Percentiles rank a stretch among this genome's conserved stretches.
phyloP scores from a whole-genome alignment of 1,140 invertebrate species.

The Manduca sexta region DNA sequence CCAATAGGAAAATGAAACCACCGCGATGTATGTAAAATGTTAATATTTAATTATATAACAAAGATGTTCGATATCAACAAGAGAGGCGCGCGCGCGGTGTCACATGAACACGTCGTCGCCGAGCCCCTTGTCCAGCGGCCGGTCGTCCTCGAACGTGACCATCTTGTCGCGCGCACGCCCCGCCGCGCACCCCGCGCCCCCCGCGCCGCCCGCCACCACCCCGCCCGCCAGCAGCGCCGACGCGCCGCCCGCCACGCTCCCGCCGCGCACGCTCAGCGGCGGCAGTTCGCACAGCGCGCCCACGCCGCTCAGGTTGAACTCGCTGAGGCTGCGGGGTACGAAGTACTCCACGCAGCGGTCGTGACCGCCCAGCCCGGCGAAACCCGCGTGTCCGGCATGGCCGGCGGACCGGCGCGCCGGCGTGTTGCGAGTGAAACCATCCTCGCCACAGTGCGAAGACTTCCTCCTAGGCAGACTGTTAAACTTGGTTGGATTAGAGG shows the following conservation, averaged over 20 bases:
- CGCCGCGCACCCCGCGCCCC: conserved; percentile 50
- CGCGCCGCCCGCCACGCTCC: conserved; percentile 50
- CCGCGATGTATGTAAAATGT: conserved; percentile 30
- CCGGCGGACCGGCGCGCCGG: conserved; percentile 78
- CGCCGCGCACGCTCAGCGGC: conserved; percentile 27
- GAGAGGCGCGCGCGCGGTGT: conserved; percentile 18
- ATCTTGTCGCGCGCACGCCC: conserved; percentile 78
- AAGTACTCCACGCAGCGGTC: conserved; percentile 85
- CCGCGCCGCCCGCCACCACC: conserved; percentile 23
- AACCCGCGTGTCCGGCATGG: too few relatives aligned
- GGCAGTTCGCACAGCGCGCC: conserved; percentile 65
- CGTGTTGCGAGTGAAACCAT: conserved; percentile 77
- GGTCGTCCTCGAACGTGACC: conserved; percentile 87
- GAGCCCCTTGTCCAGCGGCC: conserved; percentile 25
- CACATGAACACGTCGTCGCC: conserved; percentile 68
- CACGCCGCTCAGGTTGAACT: conserved; percentile 82
- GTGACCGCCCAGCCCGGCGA: too few relatives aligned
- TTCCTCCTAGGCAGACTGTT: conserved; percentile 78
- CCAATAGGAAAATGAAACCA: too few relatives aligned
- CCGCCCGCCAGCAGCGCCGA: conserved; percentile 33
- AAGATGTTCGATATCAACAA: conserved; percentile 40
- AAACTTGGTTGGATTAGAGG: conserved; percentile 70
- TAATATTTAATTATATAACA: conserved; percentile 55
- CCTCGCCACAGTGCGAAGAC: conserved; percentile 54
- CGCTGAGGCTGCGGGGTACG: conserved; percentile 86